Evolutionary conservation across 2,113 vertebrate genomes (phyloP).

Genomic region (Phalacrocorax carbo): DNA sequence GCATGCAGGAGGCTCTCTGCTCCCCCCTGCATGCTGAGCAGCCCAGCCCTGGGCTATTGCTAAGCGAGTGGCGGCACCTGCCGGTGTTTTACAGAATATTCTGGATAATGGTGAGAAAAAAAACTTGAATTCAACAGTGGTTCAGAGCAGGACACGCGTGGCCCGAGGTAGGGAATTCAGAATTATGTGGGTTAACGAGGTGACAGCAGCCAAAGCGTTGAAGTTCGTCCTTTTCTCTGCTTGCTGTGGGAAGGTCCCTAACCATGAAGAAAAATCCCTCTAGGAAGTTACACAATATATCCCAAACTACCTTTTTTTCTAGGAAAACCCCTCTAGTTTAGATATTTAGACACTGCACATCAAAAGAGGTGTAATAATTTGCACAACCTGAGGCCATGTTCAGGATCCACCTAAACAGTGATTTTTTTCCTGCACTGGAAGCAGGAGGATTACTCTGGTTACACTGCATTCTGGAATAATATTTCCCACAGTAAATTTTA

Average conservation of each 20-base stretch:
- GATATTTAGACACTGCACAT: background rate
- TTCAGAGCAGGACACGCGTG: background rate
- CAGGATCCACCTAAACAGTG: background rate
- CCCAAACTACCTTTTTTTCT: background rate
- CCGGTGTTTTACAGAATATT: background rate
- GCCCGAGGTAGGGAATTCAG: background rate
- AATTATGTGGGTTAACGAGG: background rate
- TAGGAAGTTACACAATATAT: background rate
- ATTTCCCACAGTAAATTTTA: background rate
- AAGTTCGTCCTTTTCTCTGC: background rate
- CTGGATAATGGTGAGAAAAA: background rate
- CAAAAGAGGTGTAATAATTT: background rate
- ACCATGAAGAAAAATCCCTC: background rate
- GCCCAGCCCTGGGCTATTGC: background rate
- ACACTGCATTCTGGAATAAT: background rate
- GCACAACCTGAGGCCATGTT: background rate
- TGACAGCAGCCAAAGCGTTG: background rate
- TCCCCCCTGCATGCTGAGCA: background rate
- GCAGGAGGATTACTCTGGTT: background rate
- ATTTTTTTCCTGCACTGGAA: background rate
- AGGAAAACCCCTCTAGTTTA: background rate
- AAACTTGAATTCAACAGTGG: fast-evolving
- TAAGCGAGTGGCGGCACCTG: slow-evolving; percentile 45
- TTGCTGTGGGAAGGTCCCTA: background rate
- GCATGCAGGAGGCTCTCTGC: background rate